Base-by-base conservation (phyloP, 2,888 invertebrate species). In the Clunio marinus region DNA sequence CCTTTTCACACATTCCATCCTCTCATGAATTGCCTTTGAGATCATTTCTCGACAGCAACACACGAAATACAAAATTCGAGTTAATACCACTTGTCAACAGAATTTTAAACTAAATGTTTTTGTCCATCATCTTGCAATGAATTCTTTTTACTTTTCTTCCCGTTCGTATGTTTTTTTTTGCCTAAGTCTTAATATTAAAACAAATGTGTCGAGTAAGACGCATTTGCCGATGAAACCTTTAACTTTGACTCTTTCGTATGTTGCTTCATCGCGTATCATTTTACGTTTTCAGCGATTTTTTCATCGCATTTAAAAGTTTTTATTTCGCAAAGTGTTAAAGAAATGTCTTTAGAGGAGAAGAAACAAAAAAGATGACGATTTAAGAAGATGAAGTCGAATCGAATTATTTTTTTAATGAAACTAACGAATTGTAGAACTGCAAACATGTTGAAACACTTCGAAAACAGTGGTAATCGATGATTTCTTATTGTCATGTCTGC, bases 101-200 rank as follows among this genome's bases (percentile, higher is more conserved):
- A 67, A 67, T 67, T 67, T 67, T 67, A 41, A 65, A 67, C 63
- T 67, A 67, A 67, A 67, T 57, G 55, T 67, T 67, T 65, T 67
- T 57, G 66, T 67, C 66, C 57, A 55, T 67, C 51, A 65, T 51
- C 51, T 65, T 46, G 28, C 22, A 32, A 24, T 3, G n/a, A 41
- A 41, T n/a, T n/a, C 41, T 7, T 41, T 41, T 32, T 57, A 3
- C 22, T 20, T 20, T 3, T 57, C 57, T 57, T 28, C 32, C 5
- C 32, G 32, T 7, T 4, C 32, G 10, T 4, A 32, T 32, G 4
- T 32, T 10, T 32, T 32, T 32, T 32, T 32, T 7, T 32, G 4
- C 4, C 32, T 32, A 32, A 7, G 4, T 32, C 32, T 51, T 51
- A 22, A 51, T 51, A 22, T 17, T 51, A 22, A 17, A 22, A 7